These are phyloP conservation scores for Zeuzera pyrina DNA, from an alignment of 2,888 invertebrate species.

Conservation along the genomic window DNA sequence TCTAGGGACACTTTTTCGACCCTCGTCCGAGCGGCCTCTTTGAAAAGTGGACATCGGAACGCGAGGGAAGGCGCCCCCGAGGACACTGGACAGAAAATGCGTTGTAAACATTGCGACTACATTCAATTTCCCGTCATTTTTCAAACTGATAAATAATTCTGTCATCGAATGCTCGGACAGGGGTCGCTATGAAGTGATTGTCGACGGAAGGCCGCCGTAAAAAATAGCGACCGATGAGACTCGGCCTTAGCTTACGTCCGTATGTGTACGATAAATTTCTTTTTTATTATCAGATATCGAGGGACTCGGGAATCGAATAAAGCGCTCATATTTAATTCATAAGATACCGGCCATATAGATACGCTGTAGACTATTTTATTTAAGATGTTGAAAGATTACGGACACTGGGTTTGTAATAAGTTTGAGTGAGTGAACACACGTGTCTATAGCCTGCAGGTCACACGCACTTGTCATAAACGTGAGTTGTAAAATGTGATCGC, in stretches of 20 bases:
- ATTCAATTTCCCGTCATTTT: conserved; percentile 76
- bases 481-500: too few species aligned
- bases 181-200: conserved; percentile 73
- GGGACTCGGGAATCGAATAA: conserved; percentile 73
- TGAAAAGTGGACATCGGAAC: conserved; percentile 74
- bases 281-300: conserved; percentile 74
- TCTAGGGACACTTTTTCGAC: conserved; percentile 73
- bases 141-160: conserved; percentile 76
- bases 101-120: conserved; percentile 75
- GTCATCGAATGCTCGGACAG: conserved; percentile 72
- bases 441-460: too few species aligned
- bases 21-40: conserved; percentile 73
- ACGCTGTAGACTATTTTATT: conserved; percentile 68
- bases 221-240: conserved; percentile 66
- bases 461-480: too few species aligned
- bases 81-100: conserved; percentile 70
- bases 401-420: conserved; percentile 34
- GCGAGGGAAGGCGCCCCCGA: conserved; percentile 71
- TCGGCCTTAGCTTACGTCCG: conserved; percentile 32
- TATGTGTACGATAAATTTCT: conserved; percentile 70
- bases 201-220: conserved; percentile 66
- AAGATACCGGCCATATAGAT: conserved; percentile 70
- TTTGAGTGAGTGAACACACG: too few species aligned
- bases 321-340: conserved; percentile 74
- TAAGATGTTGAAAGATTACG: conserved; percentile 66